Evolutionary conservation across 2,888 invertebrate genomes (phyloP), one percentile per base, ranked within the genome.

Genomic region (Cheilosia soror): DNA sequence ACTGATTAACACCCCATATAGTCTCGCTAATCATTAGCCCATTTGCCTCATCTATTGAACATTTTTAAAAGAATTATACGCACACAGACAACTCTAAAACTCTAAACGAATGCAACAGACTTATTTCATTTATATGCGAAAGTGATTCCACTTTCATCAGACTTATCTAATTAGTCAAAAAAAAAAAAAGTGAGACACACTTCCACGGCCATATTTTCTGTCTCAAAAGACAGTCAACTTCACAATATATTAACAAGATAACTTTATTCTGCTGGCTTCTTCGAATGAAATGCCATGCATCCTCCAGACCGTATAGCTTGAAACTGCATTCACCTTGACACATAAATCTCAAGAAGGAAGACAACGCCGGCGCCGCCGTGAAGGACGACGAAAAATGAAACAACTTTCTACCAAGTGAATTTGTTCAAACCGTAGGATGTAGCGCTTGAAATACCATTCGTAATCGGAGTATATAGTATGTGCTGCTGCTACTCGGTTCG

Each of bases 261-360:
- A 69, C 69, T 81, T 29, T 63, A 81, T 75, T 81, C 63, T 7
- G 47, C 20, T 49, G 40, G n/a, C 11, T 20, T 20, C 20, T 20
- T 5, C 47, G 15, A 66, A 42, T 55, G 37, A 53, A 63, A 60
- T 55, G 40, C 51, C 42, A 40, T 15, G 13, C 51, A 78, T 75
- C 53, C 37, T 57, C 58, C 73, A 84, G 69, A 71, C 75, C 37
- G 47, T 60, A 25, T 44, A 58, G 68, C 60, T 78, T 51, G 63
- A 73, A 78, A 83, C 63, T 78, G 83, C 84, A 79, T 79, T 84
- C 79, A 79, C 84, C 84, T 84, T 84, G 84, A 71, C 79, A 84
- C 55, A 84, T 75, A 69, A 47, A 75, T 79, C 65, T 44, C 15
- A 53, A 62, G 29, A 53, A 68, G 15, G 15, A 69, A 42, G 29